Conservation (phyloP, 1,140 invertebrate species). For the Teleogryllus occipitalis region DNA sequence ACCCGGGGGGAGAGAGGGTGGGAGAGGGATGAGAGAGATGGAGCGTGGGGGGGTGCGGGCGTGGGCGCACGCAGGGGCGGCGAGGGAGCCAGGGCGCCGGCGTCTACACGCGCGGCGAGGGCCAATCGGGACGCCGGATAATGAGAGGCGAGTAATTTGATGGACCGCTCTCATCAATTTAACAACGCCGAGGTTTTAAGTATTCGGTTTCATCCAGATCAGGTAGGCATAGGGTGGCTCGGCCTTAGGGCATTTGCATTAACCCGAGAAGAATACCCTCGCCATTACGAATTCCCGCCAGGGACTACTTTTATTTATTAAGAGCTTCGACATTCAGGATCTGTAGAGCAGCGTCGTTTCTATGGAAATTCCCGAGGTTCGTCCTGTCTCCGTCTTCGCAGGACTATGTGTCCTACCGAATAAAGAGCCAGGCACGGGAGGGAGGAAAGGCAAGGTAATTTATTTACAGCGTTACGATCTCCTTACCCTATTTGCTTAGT, state of each 20-base stretch:
- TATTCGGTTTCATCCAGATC: neutral
- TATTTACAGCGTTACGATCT: too few relatives aligned
- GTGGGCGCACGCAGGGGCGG: neutral
- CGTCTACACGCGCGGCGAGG: too few relatives aligned
- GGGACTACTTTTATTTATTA: too few relatives aligned
- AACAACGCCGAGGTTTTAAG: neutral
- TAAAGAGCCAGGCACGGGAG: too few relatives aligned
- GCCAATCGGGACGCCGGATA: neutral
- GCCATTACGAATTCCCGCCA: neutral
- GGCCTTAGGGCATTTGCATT: neutral
- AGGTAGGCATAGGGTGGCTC: neutral
- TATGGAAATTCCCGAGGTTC: too few relatives aligned
- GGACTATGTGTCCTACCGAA: too few relatives aligned
- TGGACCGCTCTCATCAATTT: conserved; percentile 1
- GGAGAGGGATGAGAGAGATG: neutral
- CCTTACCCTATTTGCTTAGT: too few relatives aligned
- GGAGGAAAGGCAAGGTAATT: too few relatives aligned
- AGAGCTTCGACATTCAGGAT: too few relatives aligned
- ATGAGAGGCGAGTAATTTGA: neutral
- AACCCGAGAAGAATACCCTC: neutral
- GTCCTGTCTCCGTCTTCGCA: too few relatives aligned
- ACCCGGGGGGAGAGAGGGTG: neutral
- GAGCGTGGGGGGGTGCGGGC: too few relatives aligned
- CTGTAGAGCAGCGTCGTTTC: too few relatives aligned
- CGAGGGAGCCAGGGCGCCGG: neutral